Percentiles rank a stretch among this genome's conserved stretches.
Conservation (phyloP, 2,797 vertebrate species). For the Morus bassanus region DNA sequence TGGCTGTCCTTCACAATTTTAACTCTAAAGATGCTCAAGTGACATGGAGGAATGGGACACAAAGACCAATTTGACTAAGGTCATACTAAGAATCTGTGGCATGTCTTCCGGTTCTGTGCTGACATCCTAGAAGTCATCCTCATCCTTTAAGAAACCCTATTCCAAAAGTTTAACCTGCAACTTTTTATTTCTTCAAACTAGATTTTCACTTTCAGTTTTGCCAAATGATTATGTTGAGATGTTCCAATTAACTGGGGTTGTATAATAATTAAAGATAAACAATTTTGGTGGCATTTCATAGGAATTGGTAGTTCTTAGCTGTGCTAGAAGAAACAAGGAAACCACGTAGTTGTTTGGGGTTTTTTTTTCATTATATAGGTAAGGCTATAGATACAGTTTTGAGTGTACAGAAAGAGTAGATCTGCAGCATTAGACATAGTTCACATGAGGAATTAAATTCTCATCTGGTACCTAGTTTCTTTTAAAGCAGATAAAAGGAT, state of each 20-base stretch:
- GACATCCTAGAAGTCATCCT: background rate
- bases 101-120: accelerated
- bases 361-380: background rate
- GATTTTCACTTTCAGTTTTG: background rate
- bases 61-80: background rate
- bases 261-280: background rate
- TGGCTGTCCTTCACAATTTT: background rate
- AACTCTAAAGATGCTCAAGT: background rate
- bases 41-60: background rate
- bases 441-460: background rate
- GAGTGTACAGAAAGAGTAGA: background rate
- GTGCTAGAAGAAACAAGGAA: background rate
- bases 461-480: background rate
- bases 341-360: background rate
- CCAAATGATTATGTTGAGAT: background rate
- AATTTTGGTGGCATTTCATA: background rate
- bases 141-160: background rate
- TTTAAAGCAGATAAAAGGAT: background rate
- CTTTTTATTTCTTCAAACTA: background rate
- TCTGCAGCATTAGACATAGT: background rate
- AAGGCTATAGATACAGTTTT: background rate
- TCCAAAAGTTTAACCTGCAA: background rate
- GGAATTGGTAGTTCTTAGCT: background rate
- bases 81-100: background rate
- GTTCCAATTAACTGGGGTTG: background rate